A percentile compares a stretch with the other conserved stretches of the same genome.
Conservation (phyloP, 2,797 vertebrate species). For the Danio choprae region DNA sequence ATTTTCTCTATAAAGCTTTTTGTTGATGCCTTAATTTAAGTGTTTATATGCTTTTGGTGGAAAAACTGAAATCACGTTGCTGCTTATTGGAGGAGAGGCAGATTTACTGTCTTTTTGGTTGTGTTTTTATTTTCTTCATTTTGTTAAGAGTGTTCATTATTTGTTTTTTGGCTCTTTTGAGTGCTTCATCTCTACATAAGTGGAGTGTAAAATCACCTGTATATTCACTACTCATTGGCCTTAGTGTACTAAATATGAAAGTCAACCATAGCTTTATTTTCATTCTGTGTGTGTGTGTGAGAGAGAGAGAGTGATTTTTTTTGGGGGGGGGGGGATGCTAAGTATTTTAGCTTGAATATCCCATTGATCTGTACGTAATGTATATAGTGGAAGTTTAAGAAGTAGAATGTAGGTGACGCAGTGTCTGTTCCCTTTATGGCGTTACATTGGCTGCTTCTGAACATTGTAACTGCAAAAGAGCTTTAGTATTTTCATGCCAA, state of each 20-base stretch:
- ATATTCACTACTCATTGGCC: conserved; percentile 26
- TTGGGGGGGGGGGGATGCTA: conserved; percentile 48
- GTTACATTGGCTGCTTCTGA: conserved; percentile 41
- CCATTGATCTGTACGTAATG: conserved; percentile 13
- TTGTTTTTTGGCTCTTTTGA: conserved; percentile 49
- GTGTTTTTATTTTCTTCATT: conserved; percentile 51
- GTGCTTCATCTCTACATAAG: conserved; percentile 2
- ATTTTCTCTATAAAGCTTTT: conserved; percentile 50
- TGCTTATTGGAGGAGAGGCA: conserved; percentile 14
- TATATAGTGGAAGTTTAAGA: conserved; percentile 44
- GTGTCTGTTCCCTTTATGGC: conserved; percentile 53
- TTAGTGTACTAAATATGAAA: conserved; percentile 62
- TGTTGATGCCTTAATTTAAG: conserved; percentile 78
- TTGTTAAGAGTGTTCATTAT: background rate
- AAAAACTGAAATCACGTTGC: conserved; percentile 4
- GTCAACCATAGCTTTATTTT: conserved; percentile 24
- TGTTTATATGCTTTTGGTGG: conserved; percentile 29
- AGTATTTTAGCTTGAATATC: conserved; percentile 54
- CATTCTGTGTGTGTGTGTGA: background rate
- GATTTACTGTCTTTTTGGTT: conserved; percentile 30
- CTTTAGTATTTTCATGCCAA: conserved; percentile 37
- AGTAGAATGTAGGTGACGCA: conserved; percentile 68
- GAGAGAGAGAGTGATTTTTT: no score
- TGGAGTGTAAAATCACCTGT: background rate
- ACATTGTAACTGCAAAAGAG: conserved; percentile 49